phyloP scores from a whole-genome alignment of 1,140 invertebrate genomes.

The Macrocentrus cingulum region DNA sequence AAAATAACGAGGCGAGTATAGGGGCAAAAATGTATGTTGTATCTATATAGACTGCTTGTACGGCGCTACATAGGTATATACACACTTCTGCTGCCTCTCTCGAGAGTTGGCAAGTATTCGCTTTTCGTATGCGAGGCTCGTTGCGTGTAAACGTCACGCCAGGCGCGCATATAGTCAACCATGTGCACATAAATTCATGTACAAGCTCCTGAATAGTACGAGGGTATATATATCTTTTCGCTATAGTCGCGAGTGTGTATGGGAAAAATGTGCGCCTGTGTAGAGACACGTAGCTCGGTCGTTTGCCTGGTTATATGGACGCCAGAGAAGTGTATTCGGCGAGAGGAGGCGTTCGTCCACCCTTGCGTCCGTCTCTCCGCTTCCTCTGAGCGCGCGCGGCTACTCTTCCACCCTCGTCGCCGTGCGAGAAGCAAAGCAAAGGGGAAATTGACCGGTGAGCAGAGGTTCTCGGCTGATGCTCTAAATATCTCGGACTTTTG shows the following conservation, averaged over 20 bases:
- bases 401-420: conserved; percentile 22
- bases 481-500: background rate
- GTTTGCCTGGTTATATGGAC: conserved; percentile 18
- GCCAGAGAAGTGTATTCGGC: conserved; percentile 25
- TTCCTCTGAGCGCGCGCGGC: too few species aligned
- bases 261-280: conserved; percentile 10
- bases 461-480: conserved; percentile 45
- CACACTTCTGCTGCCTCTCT: background rate
- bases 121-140: conserved; percentile 15
- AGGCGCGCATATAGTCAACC: conserved; percentile 21
- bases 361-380: conserved; percentile 27
- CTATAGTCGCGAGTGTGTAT: background rate
- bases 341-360: conserved; percentile 21
- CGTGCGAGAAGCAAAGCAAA: conserved; percentile 41
- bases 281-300: conserved; percentile 13
- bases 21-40: too few species aligned
- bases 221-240: background rate
- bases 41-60: too few species aligned
- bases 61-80: background rate
- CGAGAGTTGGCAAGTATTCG: background rate
- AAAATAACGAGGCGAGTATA: too few species aligned
- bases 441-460: conserved; percentile 52
- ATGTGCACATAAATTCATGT: conserved; percentile 14
- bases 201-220: conserved; percentile 33
- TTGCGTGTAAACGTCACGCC: conserved; percentile 19